Evolutionary conservation across 2,888 invertebrate genomes (phyloP).

Genomic region (Cosmorhoe ocellata): DNA sequence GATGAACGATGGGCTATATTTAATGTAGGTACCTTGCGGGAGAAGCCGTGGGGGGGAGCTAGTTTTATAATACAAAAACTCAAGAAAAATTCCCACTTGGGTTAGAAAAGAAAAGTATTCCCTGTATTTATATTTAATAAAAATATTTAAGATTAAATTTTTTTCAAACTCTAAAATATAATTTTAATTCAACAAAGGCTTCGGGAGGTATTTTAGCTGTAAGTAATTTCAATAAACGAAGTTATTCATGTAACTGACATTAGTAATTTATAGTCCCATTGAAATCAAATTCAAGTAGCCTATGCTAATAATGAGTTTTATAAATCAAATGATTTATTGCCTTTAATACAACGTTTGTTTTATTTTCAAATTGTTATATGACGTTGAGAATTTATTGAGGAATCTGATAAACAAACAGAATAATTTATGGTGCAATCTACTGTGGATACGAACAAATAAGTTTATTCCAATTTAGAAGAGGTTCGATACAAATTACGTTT

Average conservation of each 20-base stretch:
- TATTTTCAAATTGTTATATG: slow-evolving; percentile 23
- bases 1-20: too few species aligned
- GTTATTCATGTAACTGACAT: slow-evolving; percentile 45
- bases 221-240: slow-evolving; percentile 43
- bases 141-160: too few species aligned
- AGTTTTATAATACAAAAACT: too few species aligned
- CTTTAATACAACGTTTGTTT: slow-evolving; percentile 5
- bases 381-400: slow-evolving; percentile 51
- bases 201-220: slow-evolving; percentile 41
- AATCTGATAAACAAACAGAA: slow-evolving; percentile 52
- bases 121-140: too few species aligned
- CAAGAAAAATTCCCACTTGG: too few species aligned
- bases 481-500: slow-evolving; percentile 75
- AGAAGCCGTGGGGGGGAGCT: too few species aligned
- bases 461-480: slow-evolving; percentile 68
- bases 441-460: slow-evolving; percentile 64
- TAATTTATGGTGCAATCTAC: slow-evolving; percentile 58
- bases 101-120: too few species aligned
- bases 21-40: too few species aligned
- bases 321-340: slow-evolving; percentile 10
- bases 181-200: too few species aligned
- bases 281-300: slow-evolving; percentile 50
- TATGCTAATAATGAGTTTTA: slow-evolving; percentile 21
- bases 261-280: slow-evolving; percentile 54
- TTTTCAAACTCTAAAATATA: too few species aligned